These are phyloP conservation scores for Yponomeuta plumbellus DNA, from an alignment of 2,888 invertebrate species.

Conservation along the genomic window DNA sequence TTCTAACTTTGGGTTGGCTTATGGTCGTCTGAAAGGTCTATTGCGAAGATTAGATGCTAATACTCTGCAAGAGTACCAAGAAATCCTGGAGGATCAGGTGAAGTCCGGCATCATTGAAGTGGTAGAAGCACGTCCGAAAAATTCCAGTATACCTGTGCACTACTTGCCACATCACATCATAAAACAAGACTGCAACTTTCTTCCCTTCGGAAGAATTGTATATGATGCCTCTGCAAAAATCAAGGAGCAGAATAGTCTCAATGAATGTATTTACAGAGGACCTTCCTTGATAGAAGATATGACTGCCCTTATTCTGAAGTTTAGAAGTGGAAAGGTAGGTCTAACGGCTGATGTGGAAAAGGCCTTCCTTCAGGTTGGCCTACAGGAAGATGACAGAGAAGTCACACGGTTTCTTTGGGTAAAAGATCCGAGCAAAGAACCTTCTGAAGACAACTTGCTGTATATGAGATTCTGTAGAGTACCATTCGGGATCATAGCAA, in stretches of 20 bases:
- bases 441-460: constrained; percentile 7
- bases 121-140: neutral
- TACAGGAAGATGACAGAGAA: constrained; percentile 14
- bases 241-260: constrained; percentile 13
- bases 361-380: constrained; percentile 22
- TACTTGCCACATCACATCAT: constrained; percentile 17
- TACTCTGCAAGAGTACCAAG: constrained; percentile 13
- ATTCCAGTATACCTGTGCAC: constrained; percentile 7
- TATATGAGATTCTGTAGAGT: constrained; percentile 17
- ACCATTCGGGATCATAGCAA: constrained; percentile 13
- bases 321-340: constrained; percentile 6
- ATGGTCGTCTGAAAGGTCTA: constrained; percentile 7
- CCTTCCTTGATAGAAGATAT: constrained; percentile 15
- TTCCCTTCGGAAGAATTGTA: constrained; percentile 13
- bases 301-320: constrained; percentile 9
- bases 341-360: constrained; percentile 26
- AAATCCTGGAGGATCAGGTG: constrained; percentile 11
- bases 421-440: constrained; percentile 18
- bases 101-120: constrained; percentile 13
- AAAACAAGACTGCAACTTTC: constrained; percentile 10
- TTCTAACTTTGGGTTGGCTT: constrained; percentile 9
- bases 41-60: constrained; percentile 9
- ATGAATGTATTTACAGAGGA: constrained; percentile 18
- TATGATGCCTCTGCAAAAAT: constrained; percentile 16
- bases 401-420: constrained; percentile 16